Evolutionary conservation across 2,797 vertebrate genomes (phyloP).

Genomic region (Rhinophrynus dorsalis): DNA sequence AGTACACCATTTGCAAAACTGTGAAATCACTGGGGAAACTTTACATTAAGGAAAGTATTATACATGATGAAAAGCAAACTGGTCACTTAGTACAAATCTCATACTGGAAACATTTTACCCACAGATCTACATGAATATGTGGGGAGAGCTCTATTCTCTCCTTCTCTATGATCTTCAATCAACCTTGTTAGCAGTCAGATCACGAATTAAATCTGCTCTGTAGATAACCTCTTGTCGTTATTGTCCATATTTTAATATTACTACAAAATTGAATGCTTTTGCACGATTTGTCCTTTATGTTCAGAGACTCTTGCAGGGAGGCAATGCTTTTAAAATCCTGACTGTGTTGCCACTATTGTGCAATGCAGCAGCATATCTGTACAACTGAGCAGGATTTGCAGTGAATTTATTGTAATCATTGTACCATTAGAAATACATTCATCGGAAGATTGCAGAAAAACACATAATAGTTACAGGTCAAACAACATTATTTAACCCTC

Average conservation of each 20-base stretch:
- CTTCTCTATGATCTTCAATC: neutral
- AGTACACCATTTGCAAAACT: neutral
- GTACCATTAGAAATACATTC: constrained; percentile 9
- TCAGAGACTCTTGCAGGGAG: constrained; percentile 10
- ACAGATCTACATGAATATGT: neutral
- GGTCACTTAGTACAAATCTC: neutral
- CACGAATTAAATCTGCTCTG: constrained; percentile 3
- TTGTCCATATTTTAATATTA: constrained; percentile 20
- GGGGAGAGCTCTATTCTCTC: neutral
- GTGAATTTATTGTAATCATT: constrained; percentile 12
- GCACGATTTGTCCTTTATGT: neutral
- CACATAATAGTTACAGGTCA: too few relatives aligned
- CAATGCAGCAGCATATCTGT: neutral
- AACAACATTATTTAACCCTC: too few relatives aligned
- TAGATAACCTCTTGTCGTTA: constrained; percentile 11
- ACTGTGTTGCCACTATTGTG: constrained; percentile 4
- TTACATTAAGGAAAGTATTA: neutral
- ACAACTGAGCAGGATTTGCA: constrained; percentile 13
- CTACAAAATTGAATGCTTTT: neutral
- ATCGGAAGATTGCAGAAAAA: neutral
- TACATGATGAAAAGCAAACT: constrained; percentile 3
- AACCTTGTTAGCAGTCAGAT: constrained; percentile 8
- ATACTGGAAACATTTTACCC: neutral
- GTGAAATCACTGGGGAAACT: neutral
- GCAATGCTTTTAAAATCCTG: constrained; percentile 5